Evolutionary conservation across 1,140 invertebrate species (phyloP), one percentile per base, ranked within the genome.

Genomic region (Formica selysi): DNA sequence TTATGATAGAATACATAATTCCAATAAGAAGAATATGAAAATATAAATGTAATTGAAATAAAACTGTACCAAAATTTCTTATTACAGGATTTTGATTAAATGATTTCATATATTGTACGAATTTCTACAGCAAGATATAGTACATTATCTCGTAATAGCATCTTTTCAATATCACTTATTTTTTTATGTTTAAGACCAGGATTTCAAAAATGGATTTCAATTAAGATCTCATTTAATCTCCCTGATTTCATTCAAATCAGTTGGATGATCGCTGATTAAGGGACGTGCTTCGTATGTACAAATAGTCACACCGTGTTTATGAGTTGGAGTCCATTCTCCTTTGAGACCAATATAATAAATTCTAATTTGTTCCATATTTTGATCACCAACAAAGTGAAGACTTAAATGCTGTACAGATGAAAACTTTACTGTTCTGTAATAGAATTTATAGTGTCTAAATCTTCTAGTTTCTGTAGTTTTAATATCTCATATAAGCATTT

Each of bases 331-430:
- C 95, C 97, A 99, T 95, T 99, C 98, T 8, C 98, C 99, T 93
- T 97, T 97, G n/a, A 99, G 95, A 16, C 99, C 99, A 93, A 99
- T 99, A 93, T 99, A 99, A 93, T 98, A 98, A 80, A 99, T 97
- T 92, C 96, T 97, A 1, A 98, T 98, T 74, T 95, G 96, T 61
- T 99, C 98, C 38, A 96, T 96, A 54, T 98, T 98, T 95, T 97
- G 98, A 95, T 98, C 99, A 32, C 95, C 96, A 7, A 98, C 98
- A 94, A 99, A 98, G 94, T 99, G 97, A 90, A 99, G 96, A 10
- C 97, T 97, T 61, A 99, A 95, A 95, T 99, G 97, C 92, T 97
- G 96, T 1, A 99, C 97, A 22, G 97, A 97, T 29, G 98, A 98
- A 95, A 99, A 99, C 91, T 98, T 98, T 0, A 98, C 98, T 62